Conservation (phyloP, 2,113 vertebrate species). For the Butorides virescens region DNA sequence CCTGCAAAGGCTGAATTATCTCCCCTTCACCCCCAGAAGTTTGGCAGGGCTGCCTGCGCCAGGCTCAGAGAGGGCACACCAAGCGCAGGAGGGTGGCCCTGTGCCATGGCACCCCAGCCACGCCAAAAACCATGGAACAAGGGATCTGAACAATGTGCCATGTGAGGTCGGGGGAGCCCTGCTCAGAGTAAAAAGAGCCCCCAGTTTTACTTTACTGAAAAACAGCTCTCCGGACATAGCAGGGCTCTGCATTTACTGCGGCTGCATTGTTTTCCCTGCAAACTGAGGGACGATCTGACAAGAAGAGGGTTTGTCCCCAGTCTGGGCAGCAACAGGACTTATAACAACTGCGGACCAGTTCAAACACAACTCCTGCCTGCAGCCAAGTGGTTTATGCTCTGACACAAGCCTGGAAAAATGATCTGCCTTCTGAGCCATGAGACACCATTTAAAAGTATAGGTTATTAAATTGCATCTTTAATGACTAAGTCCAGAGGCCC, state of each 20-base stretch:
- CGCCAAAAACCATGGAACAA: accelerated
- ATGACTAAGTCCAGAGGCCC: not conserved
- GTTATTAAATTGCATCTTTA: not conserved
- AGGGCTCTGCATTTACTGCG: accelerated
- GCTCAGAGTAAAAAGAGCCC: not conserved
- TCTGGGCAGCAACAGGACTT: not conserved
- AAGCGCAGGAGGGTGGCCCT: no score
- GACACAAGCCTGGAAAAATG: not conserved
- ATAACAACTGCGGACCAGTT: accelerated
- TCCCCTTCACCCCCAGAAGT: accelerated
- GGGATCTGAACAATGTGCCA: not conserved
- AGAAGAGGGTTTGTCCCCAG: not conserved
- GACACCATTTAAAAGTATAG: not conserved
- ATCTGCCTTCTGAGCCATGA: not conserved
- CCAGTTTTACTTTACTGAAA: not conserved
- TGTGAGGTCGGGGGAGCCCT: accelerated
- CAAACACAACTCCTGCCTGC: not conserved
- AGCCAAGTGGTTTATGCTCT: not conserved
- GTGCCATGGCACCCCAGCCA: accelerated
- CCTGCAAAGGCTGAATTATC: not conserved
- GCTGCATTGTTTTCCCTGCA: not conserved
- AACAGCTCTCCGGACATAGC: accelerated
- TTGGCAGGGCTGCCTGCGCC: not conserved
- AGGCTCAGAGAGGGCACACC: accelerated
- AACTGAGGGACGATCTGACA: not conserved